A percentile compares a stretch with the other conserved stretches of the same genome.
Evolutionary conservation across 2,797 vertebrate species (phyloP).

Genomic region (Coendou prehensilis): DNA sequence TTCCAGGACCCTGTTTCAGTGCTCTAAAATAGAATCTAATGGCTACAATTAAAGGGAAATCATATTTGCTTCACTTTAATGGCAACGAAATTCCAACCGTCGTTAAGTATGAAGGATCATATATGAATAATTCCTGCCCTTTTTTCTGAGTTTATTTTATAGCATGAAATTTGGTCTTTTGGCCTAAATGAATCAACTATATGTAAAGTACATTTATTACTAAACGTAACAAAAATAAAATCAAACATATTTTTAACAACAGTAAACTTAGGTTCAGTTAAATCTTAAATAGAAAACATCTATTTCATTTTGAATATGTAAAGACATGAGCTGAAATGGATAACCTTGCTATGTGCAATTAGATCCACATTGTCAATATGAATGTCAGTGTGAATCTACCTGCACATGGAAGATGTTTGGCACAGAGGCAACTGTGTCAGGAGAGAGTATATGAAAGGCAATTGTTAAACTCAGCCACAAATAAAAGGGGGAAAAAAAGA

Average conservation of each 20-base stretch:
- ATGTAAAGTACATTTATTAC: constrained; percentile 18
- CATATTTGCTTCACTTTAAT: constrained; percentile 32
- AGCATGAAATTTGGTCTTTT: constrained; percentile 10
- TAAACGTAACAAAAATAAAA: constrained; percentile 15
- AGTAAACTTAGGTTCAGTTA: constrained; percentile 39
- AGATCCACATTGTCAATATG: background rate
- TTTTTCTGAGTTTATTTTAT: constrained; percentile 14
- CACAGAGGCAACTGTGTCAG: background rate
- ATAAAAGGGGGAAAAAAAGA: background rate
- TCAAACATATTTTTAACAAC: constrained; percentile 34
- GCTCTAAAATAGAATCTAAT: background rate
- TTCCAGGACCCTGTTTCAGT: background rate
- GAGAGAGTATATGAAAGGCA: background rate
- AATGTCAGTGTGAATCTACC: background rate
- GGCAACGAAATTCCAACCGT: constrained; percentile 54
- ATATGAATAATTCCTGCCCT: constrained; percentile 23
- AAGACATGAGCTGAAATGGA: background rate
- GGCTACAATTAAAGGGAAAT: constrained; percentile 4
- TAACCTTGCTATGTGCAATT: constrained; percentile 30
- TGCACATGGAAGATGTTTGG: background rate
- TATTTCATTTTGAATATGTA: constrained; percentile 31
- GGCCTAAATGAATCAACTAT: constrained; percentile 9
- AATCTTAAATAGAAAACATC: constrained; percentile 49
- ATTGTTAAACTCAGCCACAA: background rate
- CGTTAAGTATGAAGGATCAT: constrained; percentile 17